Percentiles rank a stretch among this genome's conserved stretches.
phyloP scores from a whole-genome alignment of 2,888 invertebrate genomes.

The Gortyna flavago region DNA sequence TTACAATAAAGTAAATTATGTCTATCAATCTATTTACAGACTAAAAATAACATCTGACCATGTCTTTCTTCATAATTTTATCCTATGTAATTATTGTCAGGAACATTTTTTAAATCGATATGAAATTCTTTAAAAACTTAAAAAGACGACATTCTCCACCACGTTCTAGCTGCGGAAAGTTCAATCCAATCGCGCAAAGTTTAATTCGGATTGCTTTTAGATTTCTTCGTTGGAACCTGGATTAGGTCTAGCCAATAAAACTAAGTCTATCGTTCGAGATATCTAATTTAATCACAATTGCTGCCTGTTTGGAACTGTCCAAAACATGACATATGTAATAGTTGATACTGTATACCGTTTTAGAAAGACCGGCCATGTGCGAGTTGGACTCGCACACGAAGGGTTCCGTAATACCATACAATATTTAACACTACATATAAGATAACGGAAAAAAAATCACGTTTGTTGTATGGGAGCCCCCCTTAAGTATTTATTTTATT shows the following conservation, averaged over 20 bases:
- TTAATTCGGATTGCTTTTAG: constrained; percentile 48
- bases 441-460: too few species aligned
- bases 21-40: not conserved
- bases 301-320: not conserved
- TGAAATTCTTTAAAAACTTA: constrained; percentile 24
- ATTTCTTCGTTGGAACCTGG: constrained; percentile 30
- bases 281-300: constrained; percentile 6
- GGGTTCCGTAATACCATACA: too few species aligned
- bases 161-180: constrained; percentile 27
- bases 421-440: too few species aligned
- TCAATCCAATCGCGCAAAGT: constrained; percentile 45
- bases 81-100: not conserved
- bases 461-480: too few species aligned
- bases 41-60: not conserved
- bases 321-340: not conserved
- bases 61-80: not conserved
- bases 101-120: not conserved
- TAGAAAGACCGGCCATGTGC: too few species aligned
- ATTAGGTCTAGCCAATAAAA: constrained; percentile 37
- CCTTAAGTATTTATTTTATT: too few species aligned
- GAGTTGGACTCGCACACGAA: too few species aligned
- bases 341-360: not conserved
- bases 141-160: not conserved
- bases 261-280: constrained; percentile 1
- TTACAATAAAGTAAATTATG: not conserved